Percentiles rank a stretch among this genome's conserved stretches.
These are phyloP conservation scores for Dendrocopos noguchii DNA, from an alignment of 2,113 vertebrate genomes.

Conservation along the genomic window DNA sequence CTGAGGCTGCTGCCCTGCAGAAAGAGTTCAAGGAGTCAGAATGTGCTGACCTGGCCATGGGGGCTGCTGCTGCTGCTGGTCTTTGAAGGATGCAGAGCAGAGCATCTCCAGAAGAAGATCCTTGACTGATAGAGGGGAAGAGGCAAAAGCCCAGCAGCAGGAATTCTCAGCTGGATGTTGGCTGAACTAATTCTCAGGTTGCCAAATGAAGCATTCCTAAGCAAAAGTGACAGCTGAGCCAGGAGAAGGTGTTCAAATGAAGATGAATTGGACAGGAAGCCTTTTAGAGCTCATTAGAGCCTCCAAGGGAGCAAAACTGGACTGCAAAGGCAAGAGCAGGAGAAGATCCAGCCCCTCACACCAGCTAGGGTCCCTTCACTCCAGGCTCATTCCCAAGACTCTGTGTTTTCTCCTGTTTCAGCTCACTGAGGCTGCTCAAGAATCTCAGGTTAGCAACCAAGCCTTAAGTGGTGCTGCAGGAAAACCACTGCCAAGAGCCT, in stretches of 20 bases:
- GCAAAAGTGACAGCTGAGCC: conserved; percentile 43
- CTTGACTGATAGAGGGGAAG: neutral
- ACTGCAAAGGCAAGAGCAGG: neutral
- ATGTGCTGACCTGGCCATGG: neutral
- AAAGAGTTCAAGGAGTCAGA: neutral
- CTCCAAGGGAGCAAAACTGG: conserved; percentile 10
- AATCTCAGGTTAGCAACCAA: neutral
- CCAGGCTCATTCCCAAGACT: neutral
- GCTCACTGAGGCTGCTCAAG: neutral
- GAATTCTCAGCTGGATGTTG: conserved; percentile 43
- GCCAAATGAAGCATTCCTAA: conserved; percentile 58
- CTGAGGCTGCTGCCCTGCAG: neutral
- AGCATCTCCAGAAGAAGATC: neutral
- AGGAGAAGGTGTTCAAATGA: conserved; percentile 47
- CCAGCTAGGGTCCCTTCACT: neutral
- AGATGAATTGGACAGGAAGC: conserved; percentile 58
- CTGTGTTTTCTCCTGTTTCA: neutral
- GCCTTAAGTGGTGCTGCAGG: accelerated
- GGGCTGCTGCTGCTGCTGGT: neutral
- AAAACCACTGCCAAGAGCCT: neutral
- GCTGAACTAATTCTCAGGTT: conserved; percentile 59
- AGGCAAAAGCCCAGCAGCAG: neutral
- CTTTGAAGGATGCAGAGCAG: neutral
- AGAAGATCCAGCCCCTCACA: neutral
- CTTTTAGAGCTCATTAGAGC: conserved; percentile 45